A percentile compares a stretch with the other conserved stretches of the same genome.
Conservation (phyloP, 2,888 invertebrate genomes). For the Anodontia alba region DNA sequence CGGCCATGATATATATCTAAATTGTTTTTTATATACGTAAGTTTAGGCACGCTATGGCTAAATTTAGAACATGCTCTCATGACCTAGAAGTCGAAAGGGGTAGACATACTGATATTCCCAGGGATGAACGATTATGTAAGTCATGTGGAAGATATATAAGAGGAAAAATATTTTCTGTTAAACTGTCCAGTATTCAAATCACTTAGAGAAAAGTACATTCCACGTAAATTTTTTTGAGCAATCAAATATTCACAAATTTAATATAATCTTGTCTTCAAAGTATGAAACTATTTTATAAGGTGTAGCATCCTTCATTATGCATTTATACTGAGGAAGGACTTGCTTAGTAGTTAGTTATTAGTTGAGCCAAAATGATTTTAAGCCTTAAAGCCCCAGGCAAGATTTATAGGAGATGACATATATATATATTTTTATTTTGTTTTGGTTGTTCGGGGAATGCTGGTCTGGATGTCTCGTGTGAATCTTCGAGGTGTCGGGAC, state of each 20-base stretch:
- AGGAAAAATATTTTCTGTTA: background rate
- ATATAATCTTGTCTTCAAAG: background rate
- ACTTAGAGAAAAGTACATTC: background rate
- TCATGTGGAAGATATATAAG: background rate
- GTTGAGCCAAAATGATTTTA: no score
- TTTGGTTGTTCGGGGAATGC: background rate
- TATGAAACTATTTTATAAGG: background rate
- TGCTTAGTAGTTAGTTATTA: no score
- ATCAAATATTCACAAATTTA: background rate
- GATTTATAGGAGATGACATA: no score
- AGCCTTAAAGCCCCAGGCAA: no score
- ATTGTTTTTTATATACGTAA: background rate
- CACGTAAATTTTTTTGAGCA: background rate
- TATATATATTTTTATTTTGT: no score
- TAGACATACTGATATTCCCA: no score
- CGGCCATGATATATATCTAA: constrained; percentile 1
- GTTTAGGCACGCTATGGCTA: background rate
- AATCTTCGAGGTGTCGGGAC: no score
- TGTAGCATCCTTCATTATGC: background rate
- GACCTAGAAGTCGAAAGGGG: constrained; percentile 20
- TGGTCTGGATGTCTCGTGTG: no score
- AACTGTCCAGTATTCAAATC: background rate
- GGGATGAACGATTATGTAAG: no score
- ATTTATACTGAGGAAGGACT: no score
- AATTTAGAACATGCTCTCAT: constrained; percentile 15